phyloP scores from a whole-genome alignment of 1,140 invertebrate species.

The Steinernema khuongi region DNA sequence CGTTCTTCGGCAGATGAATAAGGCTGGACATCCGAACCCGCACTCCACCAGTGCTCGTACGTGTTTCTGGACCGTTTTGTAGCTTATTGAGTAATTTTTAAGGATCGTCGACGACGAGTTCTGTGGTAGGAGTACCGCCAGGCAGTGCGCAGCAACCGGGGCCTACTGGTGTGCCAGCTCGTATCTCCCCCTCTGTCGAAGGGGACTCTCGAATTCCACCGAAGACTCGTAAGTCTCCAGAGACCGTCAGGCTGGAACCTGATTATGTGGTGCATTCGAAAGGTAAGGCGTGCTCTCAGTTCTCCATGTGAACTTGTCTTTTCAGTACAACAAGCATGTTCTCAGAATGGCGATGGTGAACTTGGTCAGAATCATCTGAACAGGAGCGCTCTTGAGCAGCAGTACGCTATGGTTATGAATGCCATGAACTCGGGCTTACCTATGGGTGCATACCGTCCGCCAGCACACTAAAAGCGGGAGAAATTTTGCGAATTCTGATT shows the following conservation, averaged over 20 bases:
- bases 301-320: neutral
- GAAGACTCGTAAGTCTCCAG: neutral
- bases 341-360: neutral
- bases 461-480: neutral
- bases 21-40: neutral
- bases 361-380: neutral
- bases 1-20: neutral
- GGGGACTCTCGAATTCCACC: neutral
- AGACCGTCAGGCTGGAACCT: slow-evolving; percentile 9
- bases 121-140: neutral
- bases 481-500: neutral
- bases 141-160: neutral
- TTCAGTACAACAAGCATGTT: neutral
- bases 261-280: neutral
- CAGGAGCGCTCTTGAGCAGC: slow-evolving; percentile 4
- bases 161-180: neutral
- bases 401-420: neutral
- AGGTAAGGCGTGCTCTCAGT: neutral
- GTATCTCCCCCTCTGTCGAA: too few species aligned
- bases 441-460: slow-evolving; percentile 4
- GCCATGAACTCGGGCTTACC: neutral
- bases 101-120: neutral
- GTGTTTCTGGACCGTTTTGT: neutral
- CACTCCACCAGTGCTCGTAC: neutral
- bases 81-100: neutral